These are phyloP conservation scores for Notiomystis cincta DNA, from an alignment of 2,113 vertebrate genomes.

Conservation along the genomic window DNA sequence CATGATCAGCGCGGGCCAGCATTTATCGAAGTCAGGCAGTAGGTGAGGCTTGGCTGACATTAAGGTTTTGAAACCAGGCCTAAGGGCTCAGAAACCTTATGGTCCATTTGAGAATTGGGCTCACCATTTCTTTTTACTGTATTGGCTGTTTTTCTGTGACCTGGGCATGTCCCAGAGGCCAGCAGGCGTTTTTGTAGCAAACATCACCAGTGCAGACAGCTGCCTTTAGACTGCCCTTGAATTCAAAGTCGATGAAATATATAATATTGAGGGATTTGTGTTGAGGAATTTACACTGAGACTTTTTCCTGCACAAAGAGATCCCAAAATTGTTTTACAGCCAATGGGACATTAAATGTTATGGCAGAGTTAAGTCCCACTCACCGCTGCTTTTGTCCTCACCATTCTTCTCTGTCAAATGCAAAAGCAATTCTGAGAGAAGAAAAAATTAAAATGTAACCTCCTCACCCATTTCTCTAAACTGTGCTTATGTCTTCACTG, in stretches of 20 bases:
- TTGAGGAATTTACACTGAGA: background rate
- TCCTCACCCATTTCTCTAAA: background rate
- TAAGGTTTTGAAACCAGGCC: background rate
- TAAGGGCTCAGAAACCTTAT: background rate
- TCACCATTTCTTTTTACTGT: background rate
- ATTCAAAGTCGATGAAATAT: background rate
- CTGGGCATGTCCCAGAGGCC: background rate
- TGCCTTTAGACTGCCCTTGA: constrained; percentile 5
- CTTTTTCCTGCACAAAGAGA: background rate
- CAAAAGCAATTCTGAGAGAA: background rate
- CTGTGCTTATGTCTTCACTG: background rate
- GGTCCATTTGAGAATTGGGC: background rate
- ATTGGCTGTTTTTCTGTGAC: background rate
- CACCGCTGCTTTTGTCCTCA: accelerated
- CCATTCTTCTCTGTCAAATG: background rate
- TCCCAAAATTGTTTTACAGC: background rate
- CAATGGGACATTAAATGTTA: background rate
- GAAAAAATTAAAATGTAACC: background rate
- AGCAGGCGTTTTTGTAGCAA: background rate
- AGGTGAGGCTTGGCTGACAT: background rate
- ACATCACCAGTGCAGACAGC: background rate
- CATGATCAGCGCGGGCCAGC: background rate
- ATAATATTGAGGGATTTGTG: background rate
- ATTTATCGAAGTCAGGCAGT: background rate
- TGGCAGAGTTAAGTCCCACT: background rate